These are phyloP conservation scores for Eulemur macaco DNA, from an alignment of 2,113 vertebrate genomes.

Conservation along the genomic window DNA sequence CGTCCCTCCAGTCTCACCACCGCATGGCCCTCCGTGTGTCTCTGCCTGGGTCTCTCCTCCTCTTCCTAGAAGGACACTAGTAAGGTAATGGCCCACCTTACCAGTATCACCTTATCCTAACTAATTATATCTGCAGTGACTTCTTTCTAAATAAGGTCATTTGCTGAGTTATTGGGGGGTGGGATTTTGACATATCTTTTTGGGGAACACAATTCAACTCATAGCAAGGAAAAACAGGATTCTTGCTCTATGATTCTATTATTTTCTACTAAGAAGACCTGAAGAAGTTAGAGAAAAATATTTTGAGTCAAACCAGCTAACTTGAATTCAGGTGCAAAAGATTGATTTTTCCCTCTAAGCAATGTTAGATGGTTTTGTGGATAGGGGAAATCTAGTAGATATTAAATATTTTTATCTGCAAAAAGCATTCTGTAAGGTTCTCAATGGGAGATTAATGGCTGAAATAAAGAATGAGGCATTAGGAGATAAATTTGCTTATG, in stretches of 20 bases:
- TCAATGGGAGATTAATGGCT: slow-evolving; percentile 79
- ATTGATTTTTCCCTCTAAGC: slow-evolving; percentile 69
- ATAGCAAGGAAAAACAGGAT: not conserved
- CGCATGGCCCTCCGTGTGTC: not conserved
- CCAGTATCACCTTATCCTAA: not conserved
- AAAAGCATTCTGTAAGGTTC: slow-evolving; percentile 73
- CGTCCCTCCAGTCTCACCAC: not conserved
- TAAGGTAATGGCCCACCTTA: not conserved
- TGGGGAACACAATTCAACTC: not conserved
- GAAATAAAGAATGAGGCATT: slow-evolving; percentile 79
- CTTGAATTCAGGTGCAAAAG: slow-evolving; percentile 63
- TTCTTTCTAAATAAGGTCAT: not conserved
- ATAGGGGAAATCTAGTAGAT: slow-evolving; percentile 72
- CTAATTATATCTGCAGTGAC: not conserved
- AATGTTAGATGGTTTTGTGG: slow-evolving; percentile 66
- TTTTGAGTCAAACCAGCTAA: slow-evolving; percentile 52
- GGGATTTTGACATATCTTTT: not conserved
- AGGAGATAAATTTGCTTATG: slow-evolving; percentile 80
- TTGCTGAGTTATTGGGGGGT: not conserved
- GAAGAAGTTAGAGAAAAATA: slow-evolving; percentile 55
- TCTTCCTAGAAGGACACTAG: not conserved
- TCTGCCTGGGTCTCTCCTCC: not conserved
- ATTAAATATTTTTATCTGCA: slow-evolving; percentile 77
- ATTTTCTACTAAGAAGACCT: slow-evolving; percentile 40
- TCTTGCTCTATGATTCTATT: not conserved